Conservation (phyloP, 2,797 vertebrate genomes). For the Chromis chromis region DNA sequence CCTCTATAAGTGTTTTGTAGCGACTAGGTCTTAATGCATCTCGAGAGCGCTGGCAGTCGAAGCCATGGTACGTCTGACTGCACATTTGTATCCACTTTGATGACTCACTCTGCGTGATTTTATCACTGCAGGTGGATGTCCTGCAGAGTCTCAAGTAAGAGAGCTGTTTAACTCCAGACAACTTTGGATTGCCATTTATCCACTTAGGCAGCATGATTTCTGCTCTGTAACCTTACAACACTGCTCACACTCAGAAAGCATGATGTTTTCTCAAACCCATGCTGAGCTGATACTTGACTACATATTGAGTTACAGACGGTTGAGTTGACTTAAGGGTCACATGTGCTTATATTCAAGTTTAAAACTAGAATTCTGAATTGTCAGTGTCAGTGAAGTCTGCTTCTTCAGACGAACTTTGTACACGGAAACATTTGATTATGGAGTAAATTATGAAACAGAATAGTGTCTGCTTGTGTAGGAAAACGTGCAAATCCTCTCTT, state of each 20-base stretch:
- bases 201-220: conserved; percentile 28
- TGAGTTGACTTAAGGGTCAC: conserved; percentile 1
- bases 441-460: neutral
- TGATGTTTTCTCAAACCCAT: conserved; percentile 13
- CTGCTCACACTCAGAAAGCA: neutral
- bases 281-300: conserved; percentile 7
- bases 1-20: neutral
- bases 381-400: neutral
- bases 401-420: neutral
- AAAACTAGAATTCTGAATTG: neutral
- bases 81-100: conserved; percentile 17
- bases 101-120: conserved; percentile 40
- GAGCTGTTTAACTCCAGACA: conserved; percentile 35
- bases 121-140: conserved; percentile 36
- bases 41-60: neutral
- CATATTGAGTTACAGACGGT: neutral
- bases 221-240: conserved; percentile 6
- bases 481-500: neutral
- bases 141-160: conserved; percentile 11
- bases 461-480: neutral
- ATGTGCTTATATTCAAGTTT: neutral
- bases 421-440: neutral
- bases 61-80: conserved; percentile 1
- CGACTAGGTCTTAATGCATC: conserved; percentile 9
- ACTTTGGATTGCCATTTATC: conserved; percentile 33